These are phyloP conservation scores for Murina feae DNA, from an alignment of 2,113 vertebrate genomes.

Conservation along the genomic window DNA sequence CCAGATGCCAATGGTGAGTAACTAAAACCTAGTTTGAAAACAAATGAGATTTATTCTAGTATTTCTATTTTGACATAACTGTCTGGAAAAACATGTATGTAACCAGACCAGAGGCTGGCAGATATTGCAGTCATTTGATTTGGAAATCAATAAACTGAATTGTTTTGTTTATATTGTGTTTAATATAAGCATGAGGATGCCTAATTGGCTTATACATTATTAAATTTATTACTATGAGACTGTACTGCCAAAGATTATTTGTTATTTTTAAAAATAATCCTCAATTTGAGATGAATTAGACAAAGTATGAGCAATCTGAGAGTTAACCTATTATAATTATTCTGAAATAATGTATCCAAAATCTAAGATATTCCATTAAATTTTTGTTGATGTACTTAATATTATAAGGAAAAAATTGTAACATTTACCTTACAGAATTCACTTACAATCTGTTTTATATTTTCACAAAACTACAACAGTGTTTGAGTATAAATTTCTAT, in stretches of 20 bases:
- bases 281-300: neutral
- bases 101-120: neutral
- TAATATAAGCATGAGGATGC: neutral
- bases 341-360: constrained; percentile 21
- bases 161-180: neutral
- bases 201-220: neutral
- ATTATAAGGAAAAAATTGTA: neutral
- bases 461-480: neutral
- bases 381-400: constrained; percentile 1
- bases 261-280: neutral
- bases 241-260: neutral
- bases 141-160: neutral
- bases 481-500: neutral
- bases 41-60: constrained; percentile 37
- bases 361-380: neutral
- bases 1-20: constrained; percentile 90
- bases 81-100: neutral
- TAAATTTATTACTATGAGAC: constrained; percentile 16
- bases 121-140: neutral
- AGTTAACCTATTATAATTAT: constrained; percentile 32
- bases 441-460: neutral
- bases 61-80: neutral
- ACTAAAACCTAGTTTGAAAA: constrained; percentile 20
- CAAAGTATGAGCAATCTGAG: constrained; percentile 7
- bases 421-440: constrained; percentile 8